These are phyloP conservation scores for Kryptopterus vitreolus DNA, from an alignment of 2,797 vertebrate genomes.

Conservation along the genomic window DNA sequence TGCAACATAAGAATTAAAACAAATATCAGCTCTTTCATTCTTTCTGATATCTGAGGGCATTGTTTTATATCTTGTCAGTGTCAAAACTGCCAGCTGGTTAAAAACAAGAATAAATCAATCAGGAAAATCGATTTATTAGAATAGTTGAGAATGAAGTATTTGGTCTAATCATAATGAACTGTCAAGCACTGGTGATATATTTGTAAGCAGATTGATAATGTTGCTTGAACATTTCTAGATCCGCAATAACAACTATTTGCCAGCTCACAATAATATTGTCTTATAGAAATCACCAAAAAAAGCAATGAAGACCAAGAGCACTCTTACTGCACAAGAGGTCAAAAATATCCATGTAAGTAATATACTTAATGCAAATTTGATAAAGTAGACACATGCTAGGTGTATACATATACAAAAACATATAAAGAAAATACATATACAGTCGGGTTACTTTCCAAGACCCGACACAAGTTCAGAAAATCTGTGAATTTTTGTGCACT, in stretches of 20 bases:
- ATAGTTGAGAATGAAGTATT: not conserved
- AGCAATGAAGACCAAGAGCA: slow-evolving; percentile 82
- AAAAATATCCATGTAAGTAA: slow-evolving; percentile 88
- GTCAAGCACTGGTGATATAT: not conserved
- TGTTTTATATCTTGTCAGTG: not conserved
- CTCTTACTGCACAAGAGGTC: slow-evolving; percentile 87
- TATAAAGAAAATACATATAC: not conserved
- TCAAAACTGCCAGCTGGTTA: not conserved
- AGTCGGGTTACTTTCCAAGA: too few species aligned
- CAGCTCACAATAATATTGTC: slow-evolving; percentile 2
- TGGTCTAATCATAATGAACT: not conserved
- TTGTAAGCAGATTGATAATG: not conserved
- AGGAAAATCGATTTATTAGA: not conserved
- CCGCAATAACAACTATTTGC: not conserved
- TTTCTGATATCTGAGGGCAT: not conserved
- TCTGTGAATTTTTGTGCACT: too few species aligned
- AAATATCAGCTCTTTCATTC: not conserved
- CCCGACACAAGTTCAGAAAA: too few species aligned
- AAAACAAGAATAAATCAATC: not conserved
- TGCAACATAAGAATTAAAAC: not conserved
- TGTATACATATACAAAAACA: too few species aligned
- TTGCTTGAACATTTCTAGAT: not conserved
- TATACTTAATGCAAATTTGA: not conserved
- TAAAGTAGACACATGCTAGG: not conserved
- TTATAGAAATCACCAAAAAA: slow-evolving; percentile 85